Evolutionary conservation across 2,113 vertebrate species (phyloP), one percentile per base, ranked within the genome.

Genomic region (Misgurnus anguillicaudatus): DNA sequence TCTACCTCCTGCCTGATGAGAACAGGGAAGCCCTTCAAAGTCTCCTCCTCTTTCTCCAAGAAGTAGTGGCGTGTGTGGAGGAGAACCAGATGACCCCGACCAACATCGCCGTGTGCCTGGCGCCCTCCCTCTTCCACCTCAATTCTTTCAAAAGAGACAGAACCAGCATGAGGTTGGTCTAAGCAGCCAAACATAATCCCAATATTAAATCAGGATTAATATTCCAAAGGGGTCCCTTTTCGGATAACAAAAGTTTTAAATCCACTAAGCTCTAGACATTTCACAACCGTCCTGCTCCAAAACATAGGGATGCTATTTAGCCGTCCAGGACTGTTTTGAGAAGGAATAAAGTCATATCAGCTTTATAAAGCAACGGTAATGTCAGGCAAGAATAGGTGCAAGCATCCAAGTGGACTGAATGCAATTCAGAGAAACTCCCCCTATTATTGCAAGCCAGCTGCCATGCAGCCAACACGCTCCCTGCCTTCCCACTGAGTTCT

Each of bases 61-160:
- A 96, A 21, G 95, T 97, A 16, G 94, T 94, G 45, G 88, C 92
- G 79, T 92, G 91, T 60, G 92, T 93, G 77, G 90, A 92, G 2
- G 93, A 95, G 69, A 97, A 96, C 86, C 95, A 96, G 81, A 97
- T 97, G 95, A 97, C 94, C 9, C 94, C 94, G 1, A 94, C 94
- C 51, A 97, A 97, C 87, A 89, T 96, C 0, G 95, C 95, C 0
- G 94, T 97, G 24, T 97, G 95, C 58, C 89, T 97, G 61, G 95
- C 95, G 0, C 95, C 95, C 0, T 95, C 95, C 0, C 89, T 97
- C 19, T 96, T 97, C 84, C 95, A 97, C 88, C 94, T 97, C 66
- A 95, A 93, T 88, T 90, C 88, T 3, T 69, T 92, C 66, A 92
- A 92, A 77, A 89, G 89, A 74, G 94, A 95, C 21, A 89, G 88